Evolutionary conservation across 2,888 invertebrate species (phyloP).

Genomic region (Chelonus formosanus): DNA sequence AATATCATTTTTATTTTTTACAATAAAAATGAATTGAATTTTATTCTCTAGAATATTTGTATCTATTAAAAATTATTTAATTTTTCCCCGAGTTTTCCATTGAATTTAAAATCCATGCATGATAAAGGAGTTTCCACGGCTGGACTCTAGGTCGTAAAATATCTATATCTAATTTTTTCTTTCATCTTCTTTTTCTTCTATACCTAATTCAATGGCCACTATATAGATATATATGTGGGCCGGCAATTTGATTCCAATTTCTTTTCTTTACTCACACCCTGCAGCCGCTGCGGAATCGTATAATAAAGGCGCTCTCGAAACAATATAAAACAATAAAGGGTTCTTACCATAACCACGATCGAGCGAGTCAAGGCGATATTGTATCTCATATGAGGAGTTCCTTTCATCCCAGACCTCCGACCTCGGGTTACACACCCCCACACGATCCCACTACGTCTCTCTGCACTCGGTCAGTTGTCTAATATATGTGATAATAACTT

Average conservation of each 20-base stretch:
- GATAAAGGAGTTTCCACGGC: too few species aligned
- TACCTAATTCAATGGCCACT: conserved; percentile 24
- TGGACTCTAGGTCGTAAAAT: too few species aligned
- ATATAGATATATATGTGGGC: conserved; percentile 26
- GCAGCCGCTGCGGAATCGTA: conserved; percentile 36
- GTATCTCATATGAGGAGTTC: conserved; percentile 50
- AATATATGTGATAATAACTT: conserved; percentile 64
- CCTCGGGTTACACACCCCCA: conserved; percentile 19
- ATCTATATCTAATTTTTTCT: too few species aligned
- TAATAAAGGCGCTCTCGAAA: conserved; percentile 60
- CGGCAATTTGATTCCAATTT: conserved; percentile 59
- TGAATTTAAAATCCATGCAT: too few species aligned
- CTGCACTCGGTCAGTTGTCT: conserved; percentile 57
- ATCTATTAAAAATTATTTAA: too few species aligned
- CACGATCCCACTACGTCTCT: conserved; percentile 18
- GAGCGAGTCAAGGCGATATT: conserved; percentile 46
- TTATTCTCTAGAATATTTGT: too few species aligned
- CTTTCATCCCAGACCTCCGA: conserved; percentile 25
- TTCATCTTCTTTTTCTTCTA: too few species aligned
- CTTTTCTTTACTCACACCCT: conserved; percentile 31
- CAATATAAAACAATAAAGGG: conserved; percentile 64
- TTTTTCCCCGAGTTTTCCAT: too few species aligned
- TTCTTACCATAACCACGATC: conserved; percentile 59
- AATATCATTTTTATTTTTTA: too few species aligned
- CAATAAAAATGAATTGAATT: too few species aligned